These are phyloP conservation scores for Cheilosia impressa DNA, from an alignment of 2,888 invertebrate species.

Conservation along the genomic window DNA sequence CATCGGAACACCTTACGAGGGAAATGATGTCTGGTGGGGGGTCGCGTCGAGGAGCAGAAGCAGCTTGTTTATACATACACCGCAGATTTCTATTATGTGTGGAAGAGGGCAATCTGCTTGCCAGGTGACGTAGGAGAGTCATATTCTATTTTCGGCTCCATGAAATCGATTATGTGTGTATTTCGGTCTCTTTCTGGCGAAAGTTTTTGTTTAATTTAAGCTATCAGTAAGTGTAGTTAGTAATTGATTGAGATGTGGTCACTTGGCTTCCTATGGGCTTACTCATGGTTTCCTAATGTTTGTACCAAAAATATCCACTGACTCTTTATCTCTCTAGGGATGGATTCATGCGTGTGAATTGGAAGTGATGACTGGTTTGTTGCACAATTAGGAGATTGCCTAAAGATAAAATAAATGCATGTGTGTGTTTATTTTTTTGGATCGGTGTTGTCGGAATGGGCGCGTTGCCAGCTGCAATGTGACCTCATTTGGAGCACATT, in stretches of 20 bases:
- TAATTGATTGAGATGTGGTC: slow-evolving; percentile 13
- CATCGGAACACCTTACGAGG: slow-evolving; percentile 60
- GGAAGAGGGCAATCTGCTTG: slow-evolving; percentile 54
- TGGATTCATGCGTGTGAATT: slow-evolving; percentile 27
- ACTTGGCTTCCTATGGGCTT: slow-evolving; percentile 16
- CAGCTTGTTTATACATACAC: slow-evolving; percentile 55
- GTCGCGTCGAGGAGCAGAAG: slow-evolving; percentile 25
- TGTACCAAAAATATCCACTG: slow-evolving; percentile 61
- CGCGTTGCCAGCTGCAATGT: slow-evolving; percentile 57
- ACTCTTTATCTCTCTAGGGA: slow-evolving; percentile 16
- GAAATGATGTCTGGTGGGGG: slow-evolving; percentile 38
- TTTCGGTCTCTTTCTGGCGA: slow-evolving; percentile 6
- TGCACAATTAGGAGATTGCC: slow-evolving; percentile 58
- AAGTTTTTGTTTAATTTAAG: slow-evolving; percentile 1
- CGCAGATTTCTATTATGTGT: slow-evolving; percentile 57
- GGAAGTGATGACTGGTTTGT: slow-evolving; percentile 53
- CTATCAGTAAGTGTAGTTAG: slow-evolving; percentile 21
- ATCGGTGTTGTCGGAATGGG: slow-evolving; percentile 34
- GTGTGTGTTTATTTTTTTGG: background rate
- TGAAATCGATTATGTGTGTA: slow-evolving; percentile 58
- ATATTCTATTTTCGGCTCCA: slow-evolving; percentile 71
- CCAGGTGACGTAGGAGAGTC: slow-evolving; percentile 70
- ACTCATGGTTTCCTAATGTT: slow-evolving; percentile 15
- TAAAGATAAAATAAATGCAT: slow-evolving; percentile 36
- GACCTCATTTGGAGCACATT: slow-evolving; percentile 54